A percentile compares a stretch with the other conserved stretches of the same genome.
phyloP scores from a whole-genome alignment of 2,888 invertebrate genomes.

The Nomada flava region DNA sequence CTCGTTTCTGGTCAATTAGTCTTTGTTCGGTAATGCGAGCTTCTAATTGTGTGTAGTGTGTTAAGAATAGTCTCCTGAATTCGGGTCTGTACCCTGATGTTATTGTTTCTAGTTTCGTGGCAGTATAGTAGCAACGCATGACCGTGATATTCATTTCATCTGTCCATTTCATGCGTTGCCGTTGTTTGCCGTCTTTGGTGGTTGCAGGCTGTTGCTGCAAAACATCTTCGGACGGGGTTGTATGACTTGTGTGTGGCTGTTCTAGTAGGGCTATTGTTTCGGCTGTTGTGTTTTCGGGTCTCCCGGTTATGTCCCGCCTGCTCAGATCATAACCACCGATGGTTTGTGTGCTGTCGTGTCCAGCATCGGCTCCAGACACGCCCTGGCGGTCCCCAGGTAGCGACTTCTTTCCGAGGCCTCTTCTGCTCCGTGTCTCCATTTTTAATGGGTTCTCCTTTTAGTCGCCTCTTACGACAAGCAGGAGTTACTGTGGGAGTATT shows the following conservation, averaged over 20 bases:
- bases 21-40: background rate
- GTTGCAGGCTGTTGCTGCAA: background rate
- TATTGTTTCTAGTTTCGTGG: background rate
- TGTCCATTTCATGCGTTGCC: background rate
- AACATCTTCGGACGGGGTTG: too few relatives aligned
- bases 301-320: background rate
- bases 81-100: background rate
- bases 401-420: too few relatives aligned
- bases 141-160: background rate
- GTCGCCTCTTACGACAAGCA: background rate
- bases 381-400: too few relatives aligned
- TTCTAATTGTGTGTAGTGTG: background rate
- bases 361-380: too few relatives aligned
- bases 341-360: background rate
- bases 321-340: background rate
- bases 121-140: background rate
- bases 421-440: too few relatives aligned
- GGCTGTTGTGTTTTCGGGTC: background rate
- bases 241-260: too few relatives aligned
- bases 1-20: background rate
- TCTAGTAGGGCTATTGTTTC: too few relatives aligned
- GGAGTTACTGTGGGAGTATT: too few relatives aligned
- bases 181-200: background rate
- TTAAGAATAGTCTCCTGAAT: background rate
- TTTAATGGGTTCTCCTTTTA: too few relatives aligned